phyloP scores from a whole-genome alignment of 2,888 invertebrate genomes.

The Brachylomia viminalis region DNA sequence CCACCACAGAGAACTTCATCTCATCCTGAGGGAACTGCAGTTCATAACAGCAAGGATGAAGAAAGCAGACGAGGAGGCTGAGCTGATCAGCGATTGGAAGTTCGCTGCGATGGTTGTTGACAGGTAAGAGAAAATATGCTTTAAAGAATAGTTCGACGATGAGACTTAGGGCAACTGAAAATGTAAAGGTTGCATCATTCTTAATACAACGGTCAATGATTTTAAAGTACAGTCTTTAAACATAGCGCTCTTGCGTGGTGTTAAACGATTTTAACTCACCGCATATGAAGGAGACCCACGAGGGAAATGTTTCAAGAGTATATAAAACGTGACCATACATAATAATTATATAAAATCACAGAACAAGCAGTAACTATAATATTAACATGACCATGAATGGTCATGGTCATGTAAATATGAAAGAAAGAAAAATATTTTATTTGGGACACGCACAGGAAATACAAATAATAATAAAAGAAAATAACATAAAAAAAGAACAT shows the following conservation, averaged over 20 bases:
- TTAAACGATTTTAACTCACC: conserved; percentile 12
- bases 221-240: neutral
- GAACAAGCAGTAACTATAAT: conserved; percentile 18
- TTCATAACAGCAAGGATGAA: conserved; percentile 98
- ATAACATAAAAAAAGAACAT: too few relatives aligned
- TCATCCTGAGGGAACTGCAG: conserved; percentile 97
- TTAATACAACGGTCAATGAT: neutral
- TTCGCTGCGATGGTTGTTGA: conserved; percentile 99
- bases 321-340: conserved; percentile 42
- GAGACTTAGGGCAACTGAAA: neutral
- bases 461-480: too few relatives aligned
- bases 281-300: neutral
- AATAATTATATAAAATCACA: conserved; percentile 21
- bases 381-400: too few relatives aligned
- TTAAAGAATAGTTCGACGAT: neutral
- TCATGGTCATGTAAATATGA: too few relatives aligned
- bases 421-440: too few relatives aligned
- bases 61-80: conserved; percentile 98
- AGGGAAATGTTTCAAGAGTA: conserved; percentile 16
- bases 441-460: too few relatives aligned
- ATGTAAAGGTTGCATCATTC: neutral
- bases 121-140: conserved; percentile 88
- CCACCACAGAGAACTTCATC: conserved; percentile 96
- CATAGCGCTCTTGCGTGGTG: conserved; percentile 1
- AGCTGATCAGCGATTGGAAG: conserved; percentile 99